Evolutionary conservation across 2,888 invertebrate genomes (phyloP).

Genomic region (Allolobophora icterica): DNA sequence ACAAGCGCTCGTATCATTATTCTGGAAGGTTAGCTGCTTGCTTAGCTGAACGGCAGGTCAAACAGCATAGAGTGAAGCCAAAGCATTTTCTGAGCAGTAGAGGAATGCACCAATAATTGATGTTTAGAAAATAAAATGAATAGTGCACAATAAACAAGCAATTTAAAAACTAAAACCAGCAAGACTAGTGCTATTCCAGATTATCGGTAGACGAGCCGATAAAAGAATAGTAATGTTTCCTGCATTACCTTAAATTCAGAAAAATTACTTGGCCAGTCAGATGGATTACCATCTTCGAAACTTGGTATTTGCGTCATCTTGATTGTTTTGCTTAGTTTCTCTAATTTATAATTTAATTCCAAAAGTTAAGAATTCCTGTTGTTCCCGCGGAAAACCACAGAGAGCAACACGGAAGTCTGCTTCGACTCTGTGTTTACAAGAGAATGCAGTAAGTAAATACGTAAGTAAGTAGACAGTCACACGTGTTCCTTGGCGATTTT

Average conservation of each 20-base stretch:
- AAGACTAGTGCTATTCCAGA: background rate
- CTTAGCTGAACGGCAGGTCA: too few relatives aligned
- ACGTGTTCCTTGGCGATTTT: too few relatives aligned
- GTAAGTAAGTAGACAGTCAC: background rate
- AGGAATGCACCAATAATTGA: background rate
- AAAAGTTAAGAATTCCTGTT: background rate
- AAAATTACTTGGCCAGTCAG: constrained; percentile 13
- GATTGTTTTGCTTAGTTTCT: background rate
- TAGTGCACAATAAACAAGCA: background rate
- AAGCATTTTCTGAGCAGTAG: background rate
- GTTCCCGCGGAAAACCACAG: constrained; percentile 3
- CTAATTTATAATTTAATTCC: background rate
- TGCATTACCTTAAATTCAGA: constrained; percentile 2
- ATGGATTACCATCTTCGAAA: constrained; percentile 26
- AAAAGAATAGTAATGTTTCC: background rate
- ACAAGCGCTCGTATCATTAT: too few relatives aligned
- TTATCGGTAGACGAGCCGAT: background rate
- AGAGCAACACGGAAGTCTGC: background rate
- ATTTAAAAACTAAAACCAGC: background rate
- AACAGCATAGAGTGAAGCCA: background rate
- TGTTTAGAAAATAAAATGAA: background rate
- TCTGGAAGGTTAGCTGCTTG: too few relatives aligned
- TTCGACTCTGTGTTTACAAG: background rate
- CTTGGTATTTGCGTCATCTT: background rate
- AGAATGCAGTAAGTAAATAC: background rate